These are phyloP conservation scores for Agrotis clavis DNA, from an alignment of 2,888 invertebrate genomes.

Conservation along the genomic window DNA sequence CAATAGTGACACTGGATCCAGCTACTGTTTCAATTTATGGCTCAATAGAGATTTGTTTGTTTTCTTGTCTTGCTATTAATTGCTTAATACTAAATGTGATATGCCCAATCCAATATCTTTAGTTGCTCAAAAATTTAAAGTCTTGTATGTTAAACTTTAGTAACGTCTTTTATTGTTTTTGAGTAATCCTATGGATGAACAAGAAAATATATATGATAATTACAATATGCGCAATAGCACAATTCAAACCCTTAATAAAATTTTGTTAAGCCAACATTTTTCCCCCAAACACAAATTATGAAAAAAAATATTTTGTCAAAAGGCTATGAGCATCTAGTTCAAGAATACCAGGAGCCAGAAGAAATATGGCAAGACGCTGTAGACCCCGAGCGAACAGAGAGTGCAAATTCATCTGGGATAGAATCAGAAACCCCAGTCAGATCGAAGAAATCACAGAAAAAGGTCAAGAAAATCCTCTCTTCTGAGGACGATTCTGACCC, in stretches of 20 bases:
- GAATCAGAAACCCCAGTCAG: slow-evolving; percentile 63
- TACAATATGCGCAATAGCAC: background rate
- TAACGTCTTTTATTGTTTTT: background rate
- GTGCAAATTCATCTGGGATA: slow-evolving; percentile 65
- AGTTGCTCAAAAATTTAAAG: background rate
- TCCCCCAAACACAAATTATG: background rate
- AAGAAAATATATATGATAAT: background rate
- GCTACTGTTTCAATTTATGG: too few species aligned
- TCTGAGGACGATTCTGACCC: slow-evolving; percentile 81
- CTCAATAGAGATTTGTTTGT: too few species aligned
- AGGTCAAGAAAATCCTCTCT: slow-evolving; percentile 63
- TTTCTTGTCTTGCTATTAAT: background rate
- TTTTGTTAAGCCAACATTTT: background rate
- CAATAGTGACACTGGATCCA: too few species aligned
- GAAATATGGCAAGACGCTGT: slow-evolving; percentile 78
- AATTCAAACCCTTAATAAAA: background rate
- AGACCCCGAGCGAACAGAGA: slow-evolving; percentile 71
- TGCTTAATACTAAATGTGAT: background rate
- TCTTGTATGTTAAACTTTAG: background rate
- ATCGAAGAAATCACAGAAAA: slow-evolving; percentile 75
- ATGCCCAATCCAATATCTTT: background rate
- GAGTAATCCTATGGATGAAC: background rate
- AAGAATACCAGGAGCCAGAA: slow-evolving; percentile 82
- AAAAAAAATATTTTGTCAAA: slow-evolving; percentile 43
- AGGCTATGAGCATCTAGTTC: slow-evolving; percentile 89